These are phyloP conservation scores for Corythoichthys haematopterus DNA, from an alignment of 2,113 vertebrate genomes.

Conservation along the genomic window DNA sequence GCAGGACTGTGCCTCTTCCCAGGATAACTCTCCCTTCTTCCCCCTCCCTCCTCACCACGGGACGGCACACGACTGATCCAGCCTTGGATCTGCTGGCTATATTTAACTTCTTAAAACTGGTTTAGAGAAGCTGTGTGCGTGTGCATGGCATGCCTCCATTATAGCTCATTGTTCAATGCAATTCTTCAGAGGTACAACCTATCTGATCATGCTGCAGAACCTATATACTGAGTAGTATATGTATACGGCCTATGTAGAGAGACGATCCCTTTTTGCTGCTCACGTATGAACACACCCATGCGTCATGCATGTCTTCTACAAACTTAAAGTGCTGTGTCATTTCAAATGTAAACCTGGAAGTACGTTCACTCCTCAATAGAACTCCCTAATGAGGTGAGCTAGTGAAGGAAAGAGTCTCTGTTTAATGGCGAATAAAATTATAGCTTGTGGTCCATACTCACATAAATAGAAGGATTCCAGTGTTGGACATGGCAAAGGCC, in stretches of 20 bases:
- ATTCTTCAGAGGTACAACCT: conserved; percentile 40
- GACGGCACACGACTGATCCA: conserved; percentile 50
- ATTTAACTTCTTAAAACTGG: conserved; percentile 66
- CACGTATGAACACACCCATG: conserved; percentile 7
- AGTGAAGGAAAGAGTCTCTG: not conserved
- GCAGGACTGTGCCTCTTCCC: not conserved
- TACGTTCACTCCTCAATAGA: not conserved
- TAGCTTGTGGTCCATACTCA: conserved; percentile 61
- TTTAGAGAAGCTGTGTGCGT: conserved; percentile 50
- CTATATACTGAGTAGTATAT: not conserved
- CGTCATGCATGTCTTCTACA: not conserved
- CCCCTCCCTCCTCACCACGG: conserved; percentile 24
- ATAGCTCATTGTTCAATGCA: not conserved
- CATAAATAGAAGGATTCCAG: conserved; percentile 79
- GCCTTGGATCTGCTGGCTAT: conserved; percentile 57
- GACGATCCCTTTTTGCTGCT: not conserved
- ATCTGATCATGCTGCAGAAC: conserved; percentile 31
- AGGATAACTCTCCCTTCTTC: not conserved
- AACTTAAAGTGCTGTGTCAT: not conserved
- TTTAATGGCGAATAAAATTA: not conserved
- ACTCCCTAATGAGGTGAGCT: not conserved
- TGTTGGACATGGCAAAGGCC: conserved; percentile 82
- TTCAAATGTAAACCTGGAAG: not conserved
- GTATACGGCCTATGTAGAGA: not conserved
- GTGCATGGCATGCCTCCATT: not conserved